Percentiles rank a stretch among this genome's conserved stretches.
These are phyloP conservation scores for Eurystomus gularis DNA, from an alignment of 2,113 vertebrate genomes.

Conservation along the genomic window DNA sequence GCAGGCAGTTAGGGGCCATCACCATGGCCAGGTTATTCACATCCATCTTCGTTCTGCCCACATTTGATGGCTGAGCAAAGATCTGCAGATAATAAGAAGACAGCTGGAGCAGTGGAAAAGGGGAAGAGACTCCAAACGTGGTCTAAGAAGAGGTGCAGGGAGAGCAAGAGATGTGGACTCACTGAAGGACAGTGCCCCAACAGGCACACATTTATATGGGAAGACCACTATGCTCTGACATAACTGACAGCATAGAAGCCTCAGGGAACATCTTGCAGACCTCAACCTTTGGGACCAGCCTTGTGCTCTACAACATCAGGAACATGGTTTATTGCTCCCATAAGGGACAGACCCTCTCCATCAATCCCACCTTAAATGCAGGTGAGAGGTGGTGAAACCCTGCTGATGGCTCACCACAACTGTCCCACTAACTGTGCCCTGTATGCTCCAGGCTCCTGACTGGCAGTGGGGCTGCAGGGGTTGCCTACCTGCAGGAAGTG, in stretches of 20 bases:
- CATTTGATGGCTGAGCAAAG: conserved; percentile 88
- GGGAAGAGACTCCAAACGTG: background rate
- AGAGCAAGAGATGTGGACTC: background rate
- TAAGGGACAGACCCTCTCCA: background rate
- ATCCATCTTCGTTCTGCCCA: conserved; percentile 91
- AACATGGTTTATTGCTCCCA: background rate
- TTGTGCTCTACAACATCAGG: background rate
- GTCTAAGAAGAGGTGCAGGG: background rate
- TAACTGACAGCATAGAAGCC: accelerated
- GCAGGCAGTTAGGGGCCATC: conserved; percentile 92
- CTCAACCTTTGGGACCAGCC: background rate
- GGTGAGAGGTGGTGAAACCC: background rate
- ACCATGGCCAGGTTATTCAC: conserved; percentile 95
- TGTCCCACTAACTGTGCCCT: background rate
- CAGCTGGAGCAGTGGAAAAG: background rate
- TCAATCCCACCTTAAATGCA: background rate
- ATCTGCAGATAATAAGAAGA: conserved; percentile 71
- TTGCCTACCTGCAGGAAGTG: conserved; percentile 87
- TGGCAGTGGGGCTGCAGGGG: background rate
- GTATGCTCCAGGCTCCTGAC: background rate
- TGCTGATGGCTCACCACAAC: background rate
- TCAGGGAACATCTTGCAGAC: background rate
- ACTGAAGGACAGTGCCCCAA: background rate
- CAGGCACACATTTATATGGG: accelerated
- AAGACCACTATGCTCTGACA: background rate